Evolutionary conservation across 2,113 vertebrate species (phyloP), one percentile per base, ranked within the genome.

Genomic region (Leptobrachium ailaonicum): DNA sequence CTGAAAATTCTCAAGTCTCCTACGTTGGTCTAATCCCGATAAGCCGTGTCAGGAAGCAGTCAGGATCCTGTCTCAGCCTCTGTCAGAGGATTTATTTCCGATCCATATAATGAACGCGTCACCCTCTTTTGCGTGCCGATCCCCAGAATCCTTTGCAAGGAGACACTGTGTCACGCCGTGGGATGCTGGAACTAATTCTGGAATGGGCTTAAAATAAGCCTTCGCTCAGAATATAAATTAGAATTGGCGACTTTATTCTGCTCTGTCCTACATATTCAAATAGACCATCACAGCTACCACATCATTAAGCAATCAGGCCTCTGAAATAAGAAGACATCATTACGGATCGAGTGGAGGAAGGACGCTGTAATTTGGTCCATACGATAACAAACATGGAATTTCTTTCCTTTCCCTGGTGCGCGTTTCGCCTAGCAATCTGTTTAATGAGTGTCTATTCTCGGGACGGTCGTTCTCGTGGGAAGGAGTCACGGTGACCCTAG

Each of bases 241-340:
- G 78, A 64, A 73, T 66, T 73, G 63, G 78, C 73, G 71, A 66
- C 78, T 73, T 73, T 73, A 73, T 80, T 80, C 78, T 66, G 45
- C 50, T 58, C 47, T 80, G 78, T 80, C 78, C 78, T 80, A 80
- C 63, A 80, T 80, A 80, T 80, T 80, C 78, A 80, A 80, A 80
- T 73, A 73, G 71, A 68, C 78, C 78, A n/a, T 54, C 47, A 80
- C 70, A 79, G 71, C 60, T 73, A 79, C 77, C 77, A 73, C 77
- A 66, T 72, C 77, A 79, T 79, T 79, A 79, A 72, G 62, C 14
- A 66, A 79, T 79, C 60, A 73, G 77, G 11, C 12, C 40, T 50
- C 50, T 45, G 70, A 50, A 73, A 67, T 50, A 72, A 54, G 70
- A 71, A 44, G 8, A 43, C 11, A 41, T 73, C 44, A 56, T 54